Evolutionary conservation across 2,797 vertebrate genomes (phyloP).

Genomic region (Menidia menidia): DNA sequence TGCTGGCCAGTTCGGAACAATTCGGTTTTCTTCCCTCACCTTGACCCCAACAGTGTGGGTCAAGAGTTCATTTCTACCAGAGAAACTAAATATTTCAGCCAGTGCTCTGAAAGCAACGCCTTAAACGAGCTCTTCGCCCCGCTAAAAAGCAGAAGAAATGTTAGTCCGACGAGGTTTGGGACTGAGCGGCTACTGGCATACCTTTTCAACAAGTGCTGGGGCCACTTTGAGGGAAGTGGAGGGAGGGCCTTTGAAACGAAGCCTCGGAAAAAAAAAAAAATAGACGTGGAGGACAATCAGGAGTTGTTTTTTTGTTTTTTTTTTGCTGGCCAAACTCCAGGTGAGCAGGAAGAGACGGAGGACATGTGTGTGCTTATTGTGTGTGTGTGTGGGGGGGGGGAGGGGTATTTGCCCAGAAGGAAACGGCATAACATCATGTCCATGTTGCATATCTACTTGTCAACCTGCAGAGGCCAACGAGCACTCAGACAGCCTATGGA

Average conservation of each 20-base stretch:
- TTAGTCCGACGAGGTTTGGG: slow-evolving; percentile 8
- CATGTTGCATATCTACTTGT: slow-evolving; percentile 74
- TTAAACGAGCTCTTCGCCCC: not conserved
- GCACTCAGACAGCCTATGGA: slow-evolving; percentile 68
- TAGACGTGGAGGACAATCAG: slow-evolving; percentile 29
- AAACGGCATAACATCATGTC: slow-evolving; percentile 62
- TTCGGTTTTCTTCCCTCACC: no score
- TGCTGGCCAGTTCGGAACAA: no score
- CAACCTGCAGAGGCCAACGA: slow-evolving; percentile 67
- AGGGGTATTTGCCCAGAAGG: slow-evolving; percentile 56
- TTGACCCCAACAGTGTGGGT: no score
- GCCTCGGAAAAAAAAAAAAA: slow-evolving; percentile 38
- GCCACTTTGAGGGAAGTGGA: slow-evolving; percentile 14
- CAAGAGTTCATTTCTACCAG: no score
- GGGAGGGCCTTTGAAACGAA: slow-evolving; percentile 5
- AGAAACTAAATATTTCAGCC: slow-evolving; percentile 1
- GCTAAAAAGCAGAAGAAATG: slow-evolving; percentile 4
- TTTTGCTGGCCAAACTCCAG: slow-evolving; percentile 51
- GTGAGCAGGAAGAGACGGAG: slow-evolving; percentile 41
- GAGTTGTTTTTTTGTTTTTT: slow-evolving; percentile 10
- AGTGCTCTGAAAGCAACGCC: not conserved
- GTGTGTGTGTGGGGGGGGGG: slow-evolving; percentile 26
- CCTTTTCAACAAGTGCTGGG: slow-evolving; percentile 16
- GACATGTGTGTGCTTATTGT: slow-evolving; percentile 27
- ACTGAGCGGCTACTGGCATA: not conserved